Percentiles rank a stretch among this genome's conserved stretches.
phyloP scores from a whole-genome alignment of 2,888 invertebrate species.

The Hyalella azteca region DNA sequence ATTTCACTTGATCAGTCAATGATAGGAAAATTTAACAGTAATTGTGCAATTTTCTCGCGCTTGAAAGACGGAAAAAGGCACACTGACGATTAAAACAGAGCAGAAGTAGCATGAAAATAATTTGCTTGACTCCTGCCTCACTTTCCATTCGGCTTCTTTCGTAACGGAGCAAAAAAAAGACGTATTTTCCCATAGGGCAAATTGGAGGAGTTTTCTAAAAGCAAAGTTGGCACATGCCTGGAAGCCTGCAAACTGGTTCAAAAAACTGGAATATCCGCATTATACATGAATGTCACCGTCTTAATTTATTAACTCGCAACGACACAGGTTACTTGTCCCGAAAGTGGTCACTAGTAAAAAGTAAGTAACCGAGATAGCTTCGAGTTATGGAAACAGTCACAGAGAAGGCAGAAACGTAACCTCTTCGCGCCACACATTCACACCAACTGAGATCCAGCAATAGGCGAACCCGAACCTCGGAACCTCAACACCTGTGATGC shows the following conservation, averaged over 20 bases:
- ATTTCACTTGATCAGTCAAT: no score
- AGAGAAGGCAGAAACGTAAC: background rate
- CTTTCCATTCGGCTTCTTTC: slow-evolving; percentile 10
- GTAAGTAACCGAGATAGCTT: background rate
- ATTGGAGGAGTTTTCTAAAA: slow-evolving; percentile 31
- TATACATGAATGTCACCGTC: no score
- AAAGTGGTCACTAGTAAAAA: background rate
- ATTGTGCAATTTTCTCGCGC: background rate
- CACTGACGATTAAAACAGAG: no score
- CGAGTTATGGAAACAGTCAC: background rate
- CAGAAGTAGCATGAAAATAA: no score
- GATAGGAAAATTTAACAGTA: no score
- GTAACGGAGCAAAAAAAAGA: background rate
- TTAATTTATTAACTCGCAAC: no score
- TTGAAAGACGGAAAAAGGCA: no score
- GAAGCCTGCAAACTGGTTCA: slow-evolving; percentile 24
- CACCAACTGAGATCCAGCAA: slow-evolving; percentile 11
- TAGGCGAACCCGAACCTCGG: slow-evolving; percentile 2
- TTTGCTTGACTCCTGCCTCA: no score
- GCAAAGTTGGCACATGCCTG: background rate
- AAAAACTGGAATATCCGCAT: slow-evolving; percentile 23
- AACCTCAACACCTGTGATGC: slow-evolving; percentile 29
- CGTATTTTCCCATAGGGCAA: slow-evolving; percentile 24
- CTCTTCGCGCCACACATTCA: background rate
- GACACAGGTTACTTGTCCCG: background rate